Conservation (phyloP, 2,797 vertebrate species). For the Steatocranus sp. region DNA sequence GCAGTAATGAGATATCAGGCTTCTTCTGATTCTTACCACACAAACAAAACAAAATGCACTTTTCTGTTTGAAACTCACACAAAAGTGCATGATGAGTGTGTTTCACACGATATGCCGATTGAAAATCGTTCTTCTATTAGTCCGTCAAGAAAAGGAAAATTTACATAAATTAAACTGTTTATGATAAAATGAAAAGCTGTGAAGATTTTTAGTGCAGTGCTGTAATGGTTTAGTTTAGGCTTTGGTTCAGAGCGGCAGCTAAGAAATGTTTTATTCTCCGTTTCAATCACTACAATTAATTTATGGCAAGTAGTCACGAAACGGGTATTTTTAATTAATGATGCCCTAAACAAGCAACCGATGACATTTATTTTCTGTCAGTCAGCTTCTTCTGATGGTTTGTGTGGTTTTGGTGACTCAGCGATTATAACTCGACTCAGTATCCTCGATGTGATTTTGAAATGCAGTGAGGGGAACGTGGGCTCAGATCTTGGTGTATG, state of each 20-base stretch:
- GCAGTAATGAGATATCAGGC: not conserved
- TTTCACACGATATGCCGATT: accelerated
- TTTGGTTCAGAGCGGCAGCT: accelerated
- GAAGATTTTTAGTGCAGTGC: not conserved
- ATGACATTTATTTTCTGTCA: accelerated
- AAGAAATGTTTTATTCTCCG: accelerated
- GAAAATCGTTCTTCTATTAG: not conserved
- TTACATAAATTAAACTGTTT: not conserved
- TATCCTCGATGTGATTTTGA: not conserved
- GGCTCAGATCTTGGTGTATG: not conserved
- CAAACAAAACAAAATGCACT: not conserved
- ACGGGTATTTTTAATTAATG: accelerated
- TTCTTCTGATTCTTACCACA: not conserved
- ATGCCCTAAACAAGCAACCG: accelerated
- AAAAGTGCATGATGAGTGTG: accelerated
- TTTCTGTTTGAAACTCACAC: accelerated
- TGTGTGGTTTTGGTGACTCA: not conserved
- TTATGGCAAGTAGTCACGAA: not conserved
- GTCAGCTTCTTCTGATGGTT: not conserved
- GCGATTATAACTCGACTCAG: not conserved
- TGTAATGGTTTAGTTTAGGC: not conserved
- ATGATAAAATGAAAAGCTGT: not conserved
- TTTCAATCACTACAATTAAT: not conserved
- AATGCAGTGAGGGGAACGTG: accelerated
- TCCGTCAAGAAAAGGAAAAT: not conserved